Evolutionary conservation across 2,888 invertebrate species (phyloP).

Genomic region (Thelaira solivaga): DNA sequence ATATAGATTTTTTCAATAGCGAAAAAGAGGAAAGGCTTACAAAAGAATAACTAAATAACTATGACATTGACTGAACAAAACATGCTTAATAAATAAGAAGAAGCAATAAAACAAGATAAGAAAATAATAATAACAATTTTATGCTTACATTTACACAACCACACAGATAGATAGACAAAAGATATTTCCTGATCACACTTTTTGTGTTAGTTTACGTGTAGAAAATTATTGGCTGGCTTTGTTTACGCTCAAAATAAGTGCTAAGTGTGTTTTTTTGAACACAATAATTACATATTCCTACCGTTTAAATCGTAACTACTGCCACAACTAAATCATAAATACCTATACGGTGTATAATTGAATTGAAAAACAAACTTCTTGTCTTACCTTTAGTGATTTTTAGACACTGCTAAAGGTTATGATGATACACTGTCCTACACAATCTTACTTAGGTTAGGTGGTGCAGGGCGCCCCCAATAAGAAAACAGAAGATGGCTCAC

Average conservation of each 20-base stretch:
- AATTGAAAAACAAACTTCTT: background rate
- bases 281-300: slow-evolving; percentile 65
- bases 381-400: too few relatives aligned
- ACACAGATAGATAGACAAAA: background rate
- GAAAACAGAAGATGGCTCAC: too few relatives aligned
- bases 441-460: too few relatives aligned
- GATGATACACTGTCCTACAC: too few relatives aligned
- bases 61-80: slow-evolving; percentile 20
- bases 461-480: too few relatives aligned
- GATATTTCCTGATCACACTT: slow-evolving; percentile 16
- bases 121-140: slow-evolving; percentile 15
- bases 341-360: background rate
- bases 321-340: background rate
- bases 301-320: slow-evolving; percentile 2
- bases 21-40: slow-evolving; percentile 24
- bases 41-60: slow-evolving; percentile 10
- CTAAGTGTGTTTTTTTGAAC: slow-evolving; percentile 68
- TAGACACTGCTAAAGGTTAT: too few relatives aligned
- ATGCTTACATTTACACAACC: background rate
- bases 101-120: slow-evolving; percentile 14
- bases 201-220: background rate
- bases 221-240: slow-evolving; percentile 31
- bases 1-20: background rate
- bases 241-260: slow-evolving; percentile 67
- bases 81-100: background rate